A percentile compares a stretch with the other conserved stretches of the same genome.
Evolutionary conservation across 2,888 invertebrate genomes (phyloP).

Genomic region (Hyposoter didymator): DNA sequence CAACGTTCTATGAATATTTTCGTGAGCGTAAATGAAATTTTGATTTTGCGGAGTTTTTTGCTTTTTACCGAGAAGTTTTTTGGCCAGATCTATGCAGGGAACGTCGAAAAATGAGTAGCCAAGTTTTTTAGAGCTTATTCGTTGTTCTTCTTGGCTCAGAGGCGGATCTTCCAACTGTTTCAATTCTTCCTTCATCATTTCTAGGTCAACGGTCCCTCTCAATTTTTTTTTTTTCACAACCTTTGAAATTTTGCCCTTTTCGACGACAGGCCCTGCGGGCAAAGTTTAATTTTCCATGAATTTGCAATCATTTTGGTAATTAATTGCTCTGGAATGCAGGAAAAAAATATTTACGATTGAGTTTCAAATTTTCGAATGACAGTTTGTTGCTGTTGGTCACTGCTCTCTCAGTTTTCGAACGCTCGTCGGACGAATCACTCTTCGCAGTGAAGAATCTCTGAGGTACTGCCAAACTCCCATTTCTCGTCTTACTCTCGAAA

Average conservation of each 20-base stretch:
- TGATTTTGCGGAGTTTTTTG: background rate
- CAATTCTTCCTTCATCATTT: slow-evolving; percentile 77
- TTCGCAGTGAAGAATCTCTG: slow-evolving; percentile 4
- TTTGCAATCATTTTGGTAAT: background rate
- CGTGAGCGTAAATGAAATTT: background rate
- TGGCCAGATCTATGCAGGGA: slow-evolving; percentile 85
- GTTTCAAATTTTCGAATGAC: slow-evolving; percentile 60
- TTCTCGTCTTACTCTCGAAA: slow-evolving; percentile 48
- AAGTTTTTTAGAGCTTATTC: slow-evolving; percentile 76
- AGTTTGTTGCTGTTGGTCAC: slow-evolving; percentile 49
- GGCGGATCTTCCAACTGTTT: slow-evolving; percentile 82
- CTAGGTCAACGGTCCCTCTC: slow-evolving; percentile 73
- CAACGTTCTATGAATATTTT: background rate
- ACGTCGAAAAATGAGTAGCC: slow-evolving; percentile 83
- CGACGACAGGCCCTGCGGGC: slow-evolving; percentile 26
- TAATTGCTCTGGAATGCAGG: background rate
- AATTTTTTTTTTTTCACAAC: slow-evolving; percentile 66
- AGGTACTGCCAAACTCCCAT: slow-evolving; percentile 22
- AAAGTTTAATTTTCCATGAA: background rate
- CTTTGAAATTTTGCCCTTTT: slow-evolving; percentile 26
- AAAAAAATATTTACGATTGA: slow-evolving; percentile 53
- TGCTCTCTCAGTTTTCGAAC: background rate
- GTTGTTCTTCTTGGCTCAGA: slow-evolving; percentile 75
- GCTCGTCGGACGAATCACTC: slow-evolving; percentile 16
- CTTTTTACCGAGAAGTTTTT: slow-evolving; percentile 84